These are phyloP conservation scores for Onychostruthus taczanowskii DNA, from an alignment of 2,113 vertebrate genomes.

Conservation along the genomic window DNA sequence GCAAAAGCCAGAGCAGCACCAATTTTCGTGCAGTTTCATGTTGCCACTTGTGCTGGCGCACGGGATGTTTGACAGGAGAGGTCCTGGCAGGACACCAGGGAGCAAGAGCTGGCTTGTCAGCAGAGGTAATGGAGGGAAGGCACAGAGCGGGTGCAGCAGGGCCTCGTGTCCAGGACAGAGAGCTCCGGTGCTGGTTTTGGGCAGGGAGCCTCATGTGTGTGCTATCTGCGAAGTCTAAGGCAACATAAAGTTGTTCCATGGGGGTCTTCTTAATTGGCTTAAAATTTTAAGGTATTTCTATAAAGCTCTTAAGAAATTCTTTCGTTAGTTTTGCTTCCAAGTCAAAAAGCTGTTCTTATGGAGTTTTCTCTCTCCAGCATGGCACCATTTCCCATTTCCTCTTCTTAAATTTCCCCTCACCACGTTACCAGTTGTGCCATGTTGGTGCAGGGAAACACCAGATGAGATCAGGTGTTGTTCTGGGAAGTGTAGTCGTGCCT, in stretches of 20 bases:
- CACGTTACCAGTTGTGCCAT: not conserved
- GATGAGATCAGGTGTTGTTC: not conserved
- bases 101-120: not conserved
- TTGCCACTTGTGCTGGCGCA: not conserved
- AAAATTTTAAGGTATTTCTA: not conserved
- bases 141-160: not conserved
- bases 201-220: not conserved
- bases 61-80: not conserved
- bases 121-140: not conserved
- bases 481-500: not conserved
- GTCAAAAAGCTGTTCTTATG: not conserved
- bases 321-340: not conserved
- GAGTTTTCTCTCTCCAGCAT: not conserved
- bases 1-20: not conserved
- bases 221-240: not conserved
- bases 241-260: not conserved
- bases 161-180: rapidly evolving
- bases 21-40: rapidly evolving
- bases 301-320: not conserved
- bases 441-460: not conserved
- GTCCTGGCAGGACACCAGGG: slow-evolving; percentile 23
- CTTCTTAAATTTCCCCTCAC: not conserved
- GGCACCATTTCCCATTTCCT: not conserved
- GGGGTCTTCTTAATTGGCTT: not conserved
- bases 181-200: not conserved